Conservation (phyloP, 2,888 invertebrate species). For the Drosophila subquinaria region DNA sequence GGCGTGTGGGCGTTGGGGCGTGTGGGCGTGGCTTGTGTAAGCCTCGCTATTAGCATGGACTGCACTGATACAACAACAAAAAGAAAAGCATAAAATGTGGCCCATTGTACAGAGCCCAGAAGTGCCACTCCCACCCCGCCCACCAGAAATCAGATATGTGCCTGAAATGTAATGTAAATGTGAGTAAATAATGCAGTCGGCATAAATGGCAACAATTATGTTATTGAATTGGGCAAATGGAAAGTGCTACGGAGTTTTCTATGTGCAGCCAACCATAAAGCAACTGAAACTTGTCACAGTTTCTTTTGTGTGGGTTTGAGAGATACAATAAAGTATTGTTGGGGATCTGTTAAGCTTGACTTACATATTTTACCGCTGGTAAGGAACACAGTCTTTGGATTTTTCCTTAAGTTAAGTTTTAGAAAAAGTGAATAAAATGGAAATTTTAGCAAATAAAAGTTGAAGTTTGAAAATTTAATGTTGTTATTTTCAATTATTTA, state of each 20-base stretch:
- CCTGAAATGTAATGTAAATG: slow-evolving; percentile 44
- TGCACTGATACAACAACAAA: slow-evolving; percentile 57
- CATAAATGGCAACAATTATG: slow-evolving; percentile 71
- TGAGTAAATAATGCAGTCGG: slow-evolving; percentile 59
- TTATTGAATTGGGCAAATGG: slow-evolving; percentile 60
- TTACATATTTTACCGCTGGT: too few species aligned
- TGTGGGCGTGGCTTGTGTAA: slow-evolving; percentile 29
- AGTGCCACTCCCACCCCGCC: background rate
- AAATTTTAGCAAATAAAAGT: background rate
- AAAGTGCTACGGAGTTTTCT: slow-evolving; percentile 17
- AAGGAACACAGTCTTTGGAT: background rate
- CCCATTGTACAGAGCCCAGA: slow-evolving; percentile 39
- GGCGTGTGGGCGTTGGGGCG: slow-evolving; percentile 8
- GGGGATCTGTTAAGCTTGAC: background rate
- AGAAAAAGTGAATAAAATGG: background rate
- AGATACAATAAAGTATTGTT: background rate
- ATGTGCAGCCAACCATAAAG: slow-evolving; percentile 17
- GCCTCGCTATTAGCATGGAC: slow-evolving; percentile 63
- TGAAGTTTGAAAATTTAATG: background rate
- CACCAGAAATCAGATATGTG: slow-evolving; percentile 66
- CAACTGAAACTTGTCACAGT: slow-evolving; percentile 15
- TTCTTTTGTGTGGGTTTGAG: background rate
- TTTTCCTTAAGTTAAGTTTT: background rate
- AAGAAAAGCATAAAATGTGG: slow-evolving; percentile 40
- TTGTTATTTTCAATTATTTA: too few species aligned